Base-by-base conservation (phyloP, 2,113 vertebrate species). In the Cariama cristata region DNA sequence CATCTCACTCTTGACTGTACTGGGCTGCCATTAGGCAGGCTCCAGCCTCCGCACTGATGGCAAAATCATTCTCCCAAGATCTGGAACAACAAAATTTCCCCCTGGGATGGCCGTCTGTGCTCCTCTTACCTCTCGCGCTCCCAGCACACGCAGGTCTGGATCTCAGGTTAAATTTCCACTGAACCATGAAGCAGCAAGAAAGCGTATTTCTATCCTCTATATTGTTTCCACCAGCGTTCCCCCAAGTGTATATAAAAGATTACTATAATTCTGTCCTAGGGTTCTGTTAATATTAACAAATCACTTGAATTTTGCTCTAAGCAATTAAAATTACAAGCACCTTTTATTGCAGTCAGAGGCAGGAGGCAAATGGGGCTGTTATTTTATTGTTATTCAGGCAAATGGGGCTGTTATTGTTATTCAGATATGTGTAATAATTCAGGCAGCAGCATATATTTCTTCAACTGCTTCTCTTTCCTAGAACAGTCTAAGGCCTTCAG, bases 211-310 rank as follows among this genome's bases (percentile, higher is more conserved):
- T 72, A 81, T 40, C 22, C 64, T 45, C 42, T 49, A 35, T 44
- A 58, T 66, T 62, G 87, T 72, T 89, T 94, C 77, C 81, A 90
- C 33, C 47, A 82, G 73, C 4, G 1, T 87, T 40, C 40, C 81
- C 32, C 21, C 30, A 85, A 73, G 40, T 73, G 40, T 62, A 60
- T 50, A 79, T 79, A 91, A 95, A 90, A 63, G 45, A 76, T 62
- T 40, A 68, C 49, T 76, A 17, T 86, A 93, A 96, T 94, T 95
- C 90, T 82, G 50, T 95, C 91, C 93, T 85, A 85, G 45, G 62
- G 93, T 90, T 96, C 47, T 96, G 93, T 88, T 97, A 74, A 47
- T 87, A 77, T 72, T 94, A 96, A 94, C 69, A 96, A 93, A 91
- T 68, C 89, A 90, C 81, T 94, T 93, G 77, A 94, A 89, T 89